Base-by-base conservation (phyloP, 2,113 vertebrate genomes). In the Varanus komodoensis region DNA sequence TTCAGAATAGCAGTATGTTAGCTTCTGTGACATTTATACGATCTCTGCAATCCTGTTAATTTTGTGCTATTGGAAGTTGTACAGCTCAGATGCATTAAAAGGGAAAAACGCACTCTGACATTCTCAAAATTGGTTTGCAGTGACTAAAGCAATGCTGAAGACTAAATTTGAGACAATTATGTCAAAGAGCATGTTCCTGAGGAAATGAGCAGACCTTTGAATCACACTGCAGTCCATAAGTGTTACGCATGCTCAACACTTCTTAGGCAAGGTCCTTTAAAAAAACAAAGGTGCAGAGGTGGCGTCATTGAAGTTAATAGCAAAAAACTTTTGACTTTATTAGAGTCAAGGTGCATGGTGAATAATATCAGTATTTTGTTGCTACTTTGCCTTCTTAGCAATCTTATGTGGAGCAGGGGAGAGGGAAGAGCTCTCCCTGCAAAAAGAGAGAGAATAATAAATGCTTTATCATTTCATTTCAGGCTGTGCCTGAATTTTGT, bases 11-110 rank as follows among this genome's bases (percentile, higher is more conserved):
- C 88, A 84, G 67, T 67, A 89, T 21, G 27, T 64, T 54, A 50
- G 34, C 69, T 89, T 34, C 87, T 38, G 87, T 89, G 78, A 82
- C 87, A 89, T 82, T 89, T 89, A 82, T 82, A 88, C 73, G 48
- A 89, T 73, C 67, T n/a, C 79, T 29, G 48, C 48, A 89, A 82
- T 38, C 82, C 52, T 82, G 79, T 73, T 89, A 84, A 89, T 89
- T 77, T 77, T 77, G 52, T 64, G 71, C 44, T 75, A 48, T 77
- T 89, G 71, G 81, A 34, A 52, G 29, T 25, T 77, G 19, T 67
- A 84, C 17, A 34, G 25, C 82, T 50, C 34, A 8, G 81, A 75
- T 38, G 77, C 34, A 84, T 84, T 34, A 75, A 54, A 82, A 44
- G 87, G 23, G 23, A 17, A 50, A 52, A 79, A 14, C 71, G 14